Evolutionary conservation across 2,888 invertebrate species (phyloP).

Genomic region (Tillus elongatus): DNA sequence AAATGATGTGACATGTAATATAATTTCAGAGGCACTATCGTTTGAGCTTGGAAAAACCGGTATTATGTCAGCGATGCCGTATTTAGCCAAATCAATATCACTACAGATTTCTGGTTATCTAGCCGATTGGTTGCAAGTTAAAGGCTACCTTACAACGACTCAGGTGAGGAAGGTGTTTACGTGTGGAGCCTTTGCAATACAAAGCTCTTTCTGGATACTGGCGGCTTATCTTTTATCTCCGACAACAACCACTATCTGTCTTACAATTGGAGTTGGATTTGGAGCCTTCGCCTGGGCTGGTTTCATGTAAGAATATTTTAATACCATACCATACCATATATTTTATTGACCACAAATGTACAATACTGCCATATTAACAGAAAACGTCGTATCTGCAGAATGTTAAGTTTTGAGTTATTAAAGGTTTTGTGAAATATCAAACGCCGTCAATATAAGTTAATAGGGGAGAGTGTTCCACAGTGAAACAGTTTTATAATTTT

Average conservation of each 20-base stretch:
- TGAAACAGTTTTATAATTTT: too few species aligned
- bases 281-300: constrained; percentile 93
- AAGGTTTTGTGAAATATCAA: too few species aligned
- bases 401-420: too few species aligned
- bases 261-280: constrained; percentile 80
- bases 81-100: constrained; percentile 76
- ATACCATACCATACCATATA: too few species aligned
- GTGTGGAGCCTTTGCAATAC: constrained; percentile 62
- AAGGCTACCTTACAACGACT: constrained; percentile 59
- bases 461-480: too few species aligned
- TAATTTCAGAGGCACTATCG: constrained; percentile 65
- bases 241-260: constrained; percentile 63
- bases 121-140: constrained; percentile 67
- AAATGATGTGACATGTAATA: too few species aligned
- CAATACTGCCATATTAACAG: too few species aligned
- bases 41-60: constrained; percentile 73
- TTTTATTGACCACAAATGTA: too few species aligned
- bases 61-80: constrained; percentile 76
- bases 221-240: constrained; percentile 67
- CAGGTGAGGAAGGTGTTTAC: constrained; percentile 61
- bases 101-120: constrained; percentile 72
- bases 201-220: constrained; percentile 78
- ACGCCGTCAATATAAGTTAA: too few species aligned
- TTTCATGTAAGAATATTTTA: constrained; percentile 59
- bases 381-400: too few species aligned